These are phyloP conservation scores for Neolamprologus caudopunctatus DNA, from an alignment of 2,113 vertebrate species.

Conservation along the genomic window DNA sequence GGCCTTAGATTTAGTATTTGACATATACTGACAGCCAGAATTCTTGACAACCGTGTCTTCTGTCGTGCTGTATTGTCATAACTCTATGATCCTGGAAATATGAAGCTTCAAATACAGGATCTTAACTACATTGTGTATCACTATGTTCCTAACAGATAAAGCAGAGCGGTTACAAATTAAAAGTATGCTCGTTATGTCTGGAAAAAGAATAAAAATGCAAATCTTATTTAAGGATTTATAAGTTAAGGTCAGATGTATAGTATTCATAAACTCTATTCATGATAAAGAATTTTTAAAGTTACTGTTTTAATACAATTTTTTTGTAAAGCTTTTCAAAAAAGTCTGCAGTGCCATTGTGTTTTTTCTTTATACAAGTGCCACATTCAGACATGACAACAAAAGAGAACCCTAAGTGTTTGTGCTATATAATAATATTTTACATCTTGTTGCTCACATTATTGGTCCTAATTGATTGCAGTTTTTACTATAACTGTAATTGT, in stretches of 20 bases:
- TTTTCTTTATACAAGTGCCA: slow-evolving; percentile 48
- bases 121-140: not conserved
- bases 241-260: slow-evolving; percentile 53
- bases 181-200: not conserved
- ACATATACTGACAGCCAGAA: slow-evolving; percentile 10
- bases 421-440: slow-evolving; percentile 9
- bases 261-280: slow-evolving; percentile 42
- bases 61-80: not conserved
- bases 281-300: slow-evolving; percentile 26
- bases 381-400: slow-evolving; percentile 10
- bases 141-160: not conserved
- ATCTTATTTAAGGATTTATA: slow-evolving; percentile 59
- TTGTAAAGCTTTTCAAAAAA: slow-evolving; percentile 14
- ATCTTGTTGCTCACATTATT: slow-evolving; percentile 12
- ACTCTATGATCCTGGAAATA: not conserved
- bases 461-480: slow-evolving; percentile 20
- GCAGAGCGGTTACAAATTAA: slow-evolving; percentile 7
- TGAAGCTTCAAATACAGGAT: slow-evolving; percentile 6
- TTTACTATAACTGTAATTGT: slow-evolving; percentile 24
- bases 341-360: slow-evolving; percentile 41
- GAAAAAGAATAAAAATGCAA: slow-evolving; percentile 30
- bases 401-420: not conserved
- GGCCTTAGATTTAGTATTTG: slow-evolving; percentile 22
- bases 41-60: not conserved
- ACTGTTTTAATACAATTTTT: slow-evolving; percentile 40